A percentile compares a stretch with the other conserved stretches of the same genome.
These are phyloP conservation scores for Agonopterix arenella DNA, from an alignment of 2,888 invertebrate genomes.

Conservation along the genomic window DNA sequence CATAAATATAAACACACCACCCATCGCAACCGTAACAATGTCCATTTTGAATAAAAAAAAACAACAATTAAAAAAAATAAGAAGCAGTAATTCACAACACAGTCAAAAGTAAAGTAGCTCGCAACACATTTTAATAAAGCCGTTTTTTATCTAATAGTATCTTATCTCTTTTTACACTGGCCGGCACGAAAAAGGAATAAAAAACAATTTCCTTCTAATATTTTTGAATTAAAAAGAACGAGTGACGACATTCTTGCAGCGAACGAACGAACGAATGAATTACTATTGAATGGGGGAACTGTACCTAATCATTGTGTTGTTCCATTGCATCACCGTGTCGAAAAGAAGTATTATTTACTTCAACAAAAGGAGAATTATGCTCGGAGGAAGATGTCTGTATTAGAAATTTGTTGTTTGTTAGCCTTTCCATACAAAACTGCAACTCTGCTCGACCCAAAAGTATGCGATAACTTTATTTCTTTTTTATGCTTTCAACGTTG, in stretches of 20 bases:
- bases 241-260: not conserved
- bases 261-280: not conserved
- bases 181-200: slow-evolving; percentile 2
- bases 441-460: no score
- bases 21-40: slow-evolving; percentile 29
- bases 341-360: not conserved
- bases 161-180: slow-evolving; percentile 3
- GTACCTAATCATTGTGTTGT: not conserved
- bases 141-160: not conserved
- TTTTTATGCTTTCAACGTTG: no score
- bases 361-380: no score
- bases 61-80: not conserved
- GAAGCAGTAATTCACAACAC: slow-evolving; percentile 1
- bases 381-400: no score
- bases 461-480: no score
- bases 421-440: no score
- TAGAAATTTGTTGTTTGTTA: no score
- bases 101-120: not conserved
- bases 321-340: not conserved
- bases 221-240: not conserved
- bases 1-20: slow-evolving; percentile 43
- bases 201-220: not conserved
- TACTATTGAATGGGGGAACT: not conserved
- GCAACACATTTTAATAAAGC: not conserved
- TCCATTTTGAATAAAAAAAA: slow-evolving; percentile 33